A percentile compares a stretch with the other conserved stretches of the same genome.
phyloP scores from a whole-genome alignment of 64 coral and sea anemone species.

The Platygyra sinensis region DNA sequence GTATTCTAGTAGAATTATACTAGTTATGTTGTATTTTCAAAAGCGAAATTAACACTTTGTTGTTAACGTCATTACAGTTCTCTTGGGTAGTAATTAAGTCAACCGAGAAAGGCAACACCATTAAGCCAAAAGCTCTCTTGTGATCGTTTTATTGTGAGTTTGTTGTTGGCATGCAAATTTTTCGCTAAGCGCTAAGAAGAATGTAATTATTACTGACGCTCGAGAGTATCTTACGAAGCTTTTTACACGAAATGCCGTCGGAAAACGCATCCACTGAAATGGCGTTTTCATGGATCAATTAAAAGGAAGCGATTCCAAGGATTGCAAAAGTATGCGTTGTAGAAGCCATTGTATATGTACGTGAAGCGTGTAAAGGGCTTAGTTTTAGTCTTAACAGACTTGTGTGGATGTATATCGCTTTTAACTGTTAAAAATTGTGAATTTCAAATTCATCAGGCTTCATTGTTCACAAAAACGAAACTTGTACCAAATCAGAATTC shows the following conservation, averaged over 20 bases:
- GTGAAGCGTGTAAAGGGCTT: no score
- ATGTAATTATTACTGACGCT: background rate
- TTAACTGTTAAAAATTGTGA: background rate
- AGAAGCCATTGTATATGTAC: no score
- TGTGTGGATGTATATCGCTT: no score
- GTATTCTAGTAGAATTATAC: no score
- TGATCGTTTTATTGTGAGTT: background rate
- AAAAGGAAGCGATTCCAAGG: background rate
- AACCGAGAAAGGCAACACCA: background rate
- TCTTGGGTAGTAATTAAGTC: background rate
- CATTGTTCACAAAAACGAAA: no score
- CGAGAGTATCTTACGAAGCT: background rate
- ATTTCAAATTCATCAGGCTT: background rate
- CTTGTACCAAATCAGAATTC: no score
- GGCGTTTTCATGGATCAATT: background rate
- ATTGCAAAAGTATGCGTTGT: no score
- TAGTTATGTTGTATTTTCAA: no score
- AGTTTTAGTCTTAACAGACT: no score
- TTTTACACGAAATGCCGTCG: background rate
- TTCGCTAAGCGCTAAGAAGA: background rate
- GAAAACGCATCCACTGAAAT: background rate
- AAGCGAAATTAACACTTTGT: no score
- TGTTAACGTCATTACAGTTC: background rate
- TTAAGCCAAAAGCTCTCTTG: background rate
- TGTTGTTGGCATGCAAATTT: conserved; percentile 27